Evolutionary conservation across 2,888 invertebrate species (phyloP), one percentile per base, ranked within the genome.

Genomic region (Hyles lineata): DNA sequence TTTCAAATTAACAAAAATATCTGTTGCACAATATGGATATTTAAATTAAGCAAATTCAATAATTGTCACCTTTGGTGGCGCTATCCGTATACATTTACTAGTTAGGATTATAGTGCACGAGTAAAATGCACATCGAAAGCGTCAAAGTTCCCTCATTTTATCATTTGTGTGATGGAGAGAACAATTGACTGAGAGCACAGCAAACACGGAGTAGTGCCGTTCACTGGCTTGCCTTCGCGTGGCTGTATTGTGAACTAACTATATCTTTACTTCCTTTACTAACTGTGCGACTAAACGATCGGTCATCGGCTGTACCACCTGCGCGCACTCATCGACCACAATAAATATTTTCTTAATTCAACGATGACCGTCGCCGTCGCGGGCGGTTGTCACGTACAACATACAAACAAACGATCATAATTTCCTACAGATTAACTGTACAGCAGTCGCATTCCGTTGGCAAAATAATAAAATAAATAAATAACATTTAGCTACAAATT

Each of bases 381-480:
- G 58, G 52, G 35, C 32, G 23, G 35, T 58, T 50, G 58, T 25
- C 52, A 67, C 67, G 43, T 72, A 67, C 58, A 58, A 72, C 35
- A 72, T 35, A 72, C 23, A 67, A 52, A 72, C 23, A 19, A 67
- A 63, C 23, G 35, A 58, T 35, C 50, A 85, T 87, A 88, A 87
- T 90, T 88, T 89, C 85, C 92, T 93, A 93, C 85, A 82, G 85
- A 90, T 89, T 90, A 87, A 89, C 94, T 94, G 92, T 94, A 94
- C 94, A 94, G 85, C 87, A 92, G 92, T 91, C 94, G 77, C 94
- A 93, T 94, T 93, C 94, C 94, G 93, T 92, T 92, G 94, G 94
- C 91, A 92, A 92, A 92, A 86, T 83, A 90, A 90, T 91, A 89
- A 92, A 90, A 90, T 89, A 92, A 91, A 92, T 92, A 91, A 92